Conservation (phyloP, 2,888 invertebrate species). For the Ochropleura plecta region DNA sequence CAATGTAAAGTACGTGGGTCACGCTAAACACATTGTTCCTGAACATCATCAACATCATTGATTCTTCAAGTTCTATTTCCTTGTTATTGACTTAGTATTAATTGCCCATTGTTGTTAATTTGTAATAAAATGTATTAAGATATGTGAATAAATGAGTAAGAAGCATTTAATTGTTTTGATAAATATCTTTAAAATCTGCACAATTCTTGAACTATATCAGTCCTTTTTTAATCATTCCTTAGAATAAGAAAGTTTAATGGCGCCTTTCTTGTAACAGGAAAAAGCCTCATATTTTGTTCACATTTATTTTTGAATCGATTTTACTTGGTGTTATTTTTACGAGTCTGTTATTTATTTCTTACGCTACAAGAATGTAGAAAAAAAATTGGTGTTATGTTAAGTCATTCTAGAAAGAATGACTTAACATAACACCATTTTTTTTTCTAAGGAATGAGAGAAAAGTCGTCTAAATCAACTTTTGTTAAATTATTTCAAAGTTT, state of each 20-base stretch:
- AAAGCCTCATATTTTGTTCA: not conserved
- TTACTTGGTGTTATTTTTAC: not conserved
- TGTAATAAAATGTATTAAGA: slow-evolving; percentile 18
- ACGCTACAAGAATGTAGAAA: no score
- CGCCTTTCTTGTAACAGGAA: no score
- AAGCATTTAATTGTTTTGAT: not conserved
- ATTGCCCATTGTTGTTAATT: slow-evolving; percentile 26
- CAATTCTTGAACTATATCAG: not conserved
- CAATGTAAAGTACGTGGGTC: slow-evolving; percentile 70
- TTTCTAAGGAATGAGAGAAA: not conserved
- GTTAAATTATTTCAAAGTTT: not conserved
- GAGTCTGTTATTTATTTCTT: not conserved
- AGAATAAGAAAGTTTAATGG: not conserved
- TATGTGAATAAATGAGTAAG: slow-evolving; percentile 17
- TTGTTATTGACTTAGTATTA: slow-evolving; percentile 29
- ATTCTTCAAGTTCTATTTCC: slow-evolving; percentile 4
- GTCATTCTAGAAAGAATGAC: no score
- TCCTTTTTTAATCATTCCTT: not conserved
- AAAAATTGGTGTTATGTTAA: no score
- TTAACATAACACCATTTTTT: no score
- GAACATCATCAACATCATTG: slow-evolving; percentile 64
- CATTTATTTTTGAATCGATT: not conserved
- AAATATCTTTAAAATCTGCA: not conserved
- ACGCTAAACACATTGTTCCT: slow-evolving; percentile 66
- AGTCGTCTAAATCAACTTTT: not conserved